Base-by-base conservation (phyloP, 2,888 invertebrate genomes). In the Monochamus alternatus region DNA sequence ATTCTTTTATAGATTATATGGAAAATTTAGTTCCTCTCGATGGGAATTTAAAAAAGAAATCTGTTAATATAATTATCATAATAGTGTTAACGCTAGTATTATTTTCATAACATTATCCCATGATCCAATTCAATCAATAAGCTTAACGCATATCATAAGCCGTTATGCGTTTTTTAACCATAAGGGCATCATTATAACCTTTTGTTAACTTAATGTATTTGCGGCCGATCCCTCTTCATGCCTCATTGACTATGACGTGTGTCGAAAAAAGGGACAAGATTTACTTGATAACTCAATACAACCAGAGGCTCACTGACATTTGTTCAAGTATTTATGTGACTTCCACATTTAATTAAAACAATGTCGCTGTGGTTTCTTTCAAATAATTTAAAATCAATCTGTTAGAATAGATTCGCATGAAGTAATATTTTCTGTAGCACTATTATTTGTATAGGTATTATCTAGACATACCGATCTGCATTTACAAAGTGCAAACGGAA, bases 151-250 rank as follows among this genome's bases (percentile, higher is more conserved):
- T 22, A 12, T 7, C n/a, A 55, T 55, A 55, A 59, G 67, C 74
- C 75, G 69, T 77, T 71, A 72, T 72, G 55, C 74, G 60, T 77
- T 77, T 75, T 74, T 74, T 74, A 77, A 32, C 32, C 62, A 69
- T 69, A 59, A 73, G 72, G 77, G 77, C 58, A 64, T 59, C 38
- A 66, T 73, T 76, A 76, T 59, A 58, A 31, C 65, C 66, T 43
- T 65, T 70, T 75, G 64, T 64, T 70, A 72, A 32, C 14, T 32
- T 59, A 75, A 67, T 71, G 63, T 67, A 55, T 59, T 32, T 44
- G 75, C 75, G 72, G 71, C 75, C 55, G 75, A 69, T 76, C 69
- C 73, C 71, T 65, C 14, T 77, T 75, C 73, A 77, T 64, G 75
- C 68, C 73, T 77, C 77, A 77, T 75, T 77, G 59, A 68, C 62